phyloP scores from a whole-genome alignment of 2,113 vertebrate species.

The Gnathochromis pfefferi region DNA sequence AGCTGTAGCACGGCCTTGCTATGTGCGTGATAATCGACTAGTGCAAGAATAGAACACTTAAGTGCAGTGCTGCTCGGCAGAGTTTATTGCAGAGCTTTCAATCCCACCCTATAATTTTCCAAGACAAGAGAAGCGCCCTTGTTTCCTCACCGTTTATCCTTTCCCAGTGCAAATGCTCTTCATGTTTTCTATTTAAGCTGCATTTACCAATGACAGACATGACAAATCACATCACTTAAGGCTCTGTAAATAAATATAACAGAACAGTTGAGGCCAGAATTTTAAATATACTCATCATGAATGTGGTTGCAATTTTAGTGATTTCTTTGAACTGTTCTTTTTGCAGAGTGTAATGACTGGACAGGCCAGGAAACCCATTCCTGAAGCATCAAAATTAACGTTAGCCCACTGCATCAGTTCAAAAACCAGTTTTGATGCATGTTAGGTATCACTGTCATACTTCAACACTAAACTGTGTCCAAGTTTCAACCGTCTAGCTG shows the following conservation, averaged over 20 bases:
- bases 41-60: not conserved
- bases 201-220: not conserved
- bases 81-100: not conserved
- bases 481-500: not conserved
- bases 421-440: not conserved
- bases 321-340: not conserved
- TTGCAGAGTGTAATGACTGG: not conserved
- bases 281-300: not conserved
- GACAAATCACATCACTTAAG: not conserved
- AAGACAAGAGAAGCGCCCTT: not conserved
- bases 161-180: not conserved
- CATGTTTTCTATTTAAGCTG: not conserved
- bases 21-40: not conserved
- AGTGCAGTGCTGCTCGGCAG: not conserved
- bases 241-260: not conserved
- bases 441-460: not conserved
- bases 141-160: not conserved
- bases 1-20: not conserved
- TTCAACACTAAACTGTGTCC: not conserved
- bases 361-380: not conserved
- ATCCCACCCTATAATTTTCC: not conserved
- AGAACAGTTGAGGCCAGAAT: not conserved
- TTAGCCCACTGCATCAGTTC: not conserved
- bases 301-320: rapidly evolving
- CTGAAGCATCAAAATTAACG: not conserved